phyloP scores from a whole-genome alignment of 1,140 invertebrate species.

The Chironomus striatipennis region DNA sequence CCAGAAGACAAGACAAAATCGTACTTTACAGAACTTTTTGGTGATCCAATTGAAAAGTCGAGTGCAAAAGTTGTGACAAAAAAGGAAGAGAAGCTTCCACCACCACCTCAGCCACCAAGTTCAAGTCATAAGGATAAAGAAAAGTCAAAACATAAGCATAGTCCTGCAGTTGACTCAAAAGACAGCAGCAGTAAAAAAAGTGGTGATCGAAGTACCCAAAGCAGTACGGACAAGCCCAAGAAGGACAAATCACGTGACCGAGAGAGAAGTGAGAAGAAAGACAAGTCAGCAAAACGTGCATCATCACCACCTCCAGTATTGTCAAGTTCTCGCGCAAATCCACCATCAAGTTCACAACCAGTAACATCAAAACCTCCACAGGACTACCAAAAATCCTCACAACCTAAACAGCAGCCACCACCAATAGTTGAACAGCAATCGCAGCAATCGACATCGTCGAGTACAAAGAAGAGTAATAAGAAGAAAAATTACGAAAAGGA shows the following conservation, averaged over 20 bases:
- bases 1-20: constrained; percentile 23
- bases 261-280: constrained; percentile 31
- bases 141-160: background rate
- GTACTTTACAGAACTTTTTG: constrained; percentile 5
- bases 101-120: background rate
- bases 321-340: background rate
- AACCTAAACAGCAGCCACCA: background rate
- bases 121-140: background rate
- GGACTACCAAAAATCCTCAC: background rate
- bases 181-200: background rate
- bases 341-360: background rate
- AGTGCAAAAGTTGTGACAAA: constrained; percentile 10
- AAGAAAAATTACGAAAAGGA: constrained; percentile 46
- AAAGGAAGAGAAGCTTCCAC: background rate
- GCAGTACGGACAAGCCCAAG: background rate
- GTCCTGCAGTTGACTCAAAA: background rate
- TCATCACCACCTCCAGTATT: constrained; percentile 35
- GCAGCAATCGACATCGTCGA: no score
- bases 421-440: background rate
- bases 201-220: background rate
- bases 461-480: constrained; percentile 41
- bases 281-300: constrained; percentile 28
- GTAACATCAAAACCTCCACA: background rate
- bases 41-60: background rate
- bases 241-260: background rate